Conservation (phyloP, 2,888 invertebrate genomes). For the Creontiades dilutus region DNA sequence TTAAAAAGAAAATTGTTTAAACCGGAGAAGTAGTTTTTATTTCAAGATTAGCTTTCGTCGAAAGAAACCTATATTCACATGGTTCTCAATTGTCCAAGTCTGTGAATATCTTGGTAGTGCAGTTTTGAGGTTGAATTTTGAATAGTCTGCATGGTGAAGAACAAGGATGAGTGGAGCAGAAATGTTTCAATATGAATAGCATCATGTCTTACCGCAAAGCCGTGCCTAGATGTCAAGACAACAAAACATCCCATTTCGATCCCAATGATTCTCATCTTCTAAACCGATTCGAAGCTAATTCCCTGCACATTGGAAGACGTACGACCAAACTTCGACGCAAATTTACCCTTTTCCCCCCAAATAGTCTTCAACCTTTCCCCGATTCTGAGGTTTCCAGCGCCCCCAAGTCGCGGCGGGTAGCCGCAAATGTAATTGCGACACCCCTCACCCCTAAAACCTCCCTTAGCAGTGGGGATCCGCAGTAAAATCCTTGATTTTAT, state of each 20-base stretch:
- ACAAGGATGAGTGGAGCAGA: too few relatives aligned
- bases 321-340: not conserved
- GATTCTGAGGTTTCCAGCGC: not conserved
- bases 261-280: not conserved
- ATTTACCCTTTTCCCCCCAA: slow-evolving; percentile 25
- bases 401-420: slow-evolving; percentile 6
- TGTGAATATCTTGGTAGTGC: too few relatives aligned
- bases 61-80: too few relatives aligned
- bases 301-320: not conserved
- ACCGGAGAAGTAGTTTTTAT: too few relatives aligned
- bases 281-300: not conserved
- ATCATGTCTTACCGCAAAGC: too few relatives aligned
- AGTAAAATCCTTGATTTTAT: slow-evolving; percentile 42
- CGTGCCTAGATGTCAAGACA: too few relatives aligned
- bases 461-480: not conserved
- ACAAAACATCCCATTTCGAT: not conserved
- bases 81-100: too few relatives aligned
- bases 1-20: too few relatives aligned
- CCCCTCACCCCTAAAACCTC: not conserved
- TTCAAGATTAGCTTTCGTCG: too few relatives aligned
- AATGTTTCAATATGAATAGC: too few relatives aligned
- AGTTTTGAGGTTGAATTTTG: too few relatives aligned
- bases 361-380: not conserved
- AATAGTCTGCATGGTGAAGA: too few relatives aligned
- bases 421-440: slow-evolving; percentile 31